These are phyloP conservation scores for Euleptes europaea DNA, from an alignment of 2,113 vertebrate genomes.

Conservation along the genomic window DNA sequence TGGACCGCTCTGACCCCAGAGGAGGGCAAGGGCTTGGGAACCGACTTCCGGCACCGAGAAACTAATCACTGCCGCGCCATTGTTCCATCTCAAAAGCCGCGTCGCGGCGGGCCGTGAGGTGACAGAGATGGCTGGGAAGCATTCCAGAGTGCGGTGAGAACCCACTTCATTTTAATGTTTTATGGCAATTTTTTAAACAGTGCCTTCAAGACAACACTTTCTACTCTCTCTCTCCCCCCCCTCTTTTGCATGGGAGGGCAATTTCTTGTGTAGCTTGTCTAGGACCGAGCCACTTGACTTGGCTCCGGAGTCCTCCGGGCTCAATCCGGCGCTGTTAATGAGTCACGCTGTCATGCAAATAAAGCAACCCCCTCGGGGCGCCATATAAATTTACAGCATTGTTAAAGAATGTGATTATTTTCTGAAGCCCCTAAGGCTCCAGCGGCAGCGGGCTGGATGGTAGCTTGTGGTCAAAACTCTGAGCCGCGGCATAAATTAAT, in stretches of 20 bases:
- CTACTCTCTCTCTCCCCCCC: neutral
- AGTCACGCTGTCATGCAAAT: neutral
- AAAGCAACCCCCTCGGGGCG: neutral
- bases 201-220: constrained; percentile 21
- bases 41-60: neutral
- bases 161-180: constrained; percentile 30
- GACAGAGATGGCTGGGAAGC: constrained; percentile 3
- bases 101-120: constrained; percentile 21
- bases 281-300: neutral
- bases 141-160: constrained; percentile 28
- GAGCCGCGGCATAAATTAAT: constrained; percentile 18
- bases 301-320: neutral
- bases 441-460: neutral
- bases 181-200: constrained; percentile 7
- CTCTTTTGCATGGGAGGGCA: neutral
- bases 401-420: constrained; percentile 18
- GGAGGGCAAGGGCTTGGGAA: neutral
- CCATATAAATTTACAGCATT: constrained; percentile 1
- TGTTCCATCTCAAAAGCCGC: constrained; percentile 14
- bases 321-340: neutral
- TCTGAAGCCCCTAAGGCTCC: constrained; percentile 21
- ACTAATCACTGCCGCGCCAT: constrained; percentile 7
- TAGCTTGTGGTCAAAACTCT: constrained; percentile 1
- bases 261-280: constrained; percentile 3
- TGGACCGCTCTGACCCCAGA: neutral